These are phyloP conservation scores for Rhagoletis zephyria DNA, from an alignment of 1,140 invertebrate genomes.

Conservation along the genomic window DNA sequence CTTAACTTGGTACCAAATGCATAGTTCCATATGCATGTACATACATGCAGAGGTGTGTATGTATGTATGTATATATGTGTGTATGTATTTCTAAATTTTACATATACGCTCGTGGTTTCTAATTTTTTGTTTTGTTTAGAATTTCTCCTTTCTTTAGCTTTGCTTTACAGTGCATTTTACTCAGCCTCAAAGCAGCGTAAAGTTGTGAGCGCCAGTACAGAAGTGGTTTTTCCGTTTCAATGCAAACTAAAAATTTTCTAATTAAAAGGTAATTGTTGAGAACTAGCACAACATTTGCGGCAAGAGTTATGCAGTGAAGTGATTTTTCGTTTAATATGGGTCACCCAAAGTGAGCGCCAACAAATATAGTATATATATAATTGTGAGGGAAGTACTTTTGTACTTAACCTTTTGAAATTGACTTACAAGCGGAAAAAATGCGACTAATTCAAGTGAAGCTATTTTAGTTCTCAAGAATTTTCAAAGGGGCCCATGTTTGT, in stretches of 20 bases:
- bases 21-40: too few species aligned
- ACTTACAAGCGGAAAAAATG: too few species aligned
- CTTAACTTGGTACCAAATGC: background rate
- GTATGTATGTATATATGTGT: background rate
- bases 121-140: background rate
- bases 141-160: background rate
- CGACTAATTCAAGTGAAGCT: too few species aligned
- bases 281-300: background rate
- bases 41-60: background rate
- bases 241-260: conserved; percentile 31
- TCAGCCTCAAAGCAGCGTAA: background rate
- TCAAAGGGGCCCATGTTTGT: too few species aligned
- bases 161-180: background rate
- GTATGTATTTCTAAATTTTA: background rate
- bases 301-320: background rate
- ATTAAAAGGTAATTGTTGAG: conserved; percentile 10
- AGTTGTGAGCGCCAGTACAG: background rate
- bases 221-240: conserved; percentile 6
- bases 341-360: too few species aligned
- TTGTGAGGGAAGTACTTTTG: too few species aligned
- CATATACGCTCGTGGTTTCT: too few species aligned
- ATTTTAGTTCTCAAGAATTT: too few species aligned
- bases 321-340: background rate
- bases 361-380: too few species aligned
- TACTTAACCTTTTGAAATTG: too few species aligned